These are phyloP conservation scores for Noturus placidus DNA, from an alignment of 2,113 vertebrate genomes.

Conservation along the genomic window DNA sequence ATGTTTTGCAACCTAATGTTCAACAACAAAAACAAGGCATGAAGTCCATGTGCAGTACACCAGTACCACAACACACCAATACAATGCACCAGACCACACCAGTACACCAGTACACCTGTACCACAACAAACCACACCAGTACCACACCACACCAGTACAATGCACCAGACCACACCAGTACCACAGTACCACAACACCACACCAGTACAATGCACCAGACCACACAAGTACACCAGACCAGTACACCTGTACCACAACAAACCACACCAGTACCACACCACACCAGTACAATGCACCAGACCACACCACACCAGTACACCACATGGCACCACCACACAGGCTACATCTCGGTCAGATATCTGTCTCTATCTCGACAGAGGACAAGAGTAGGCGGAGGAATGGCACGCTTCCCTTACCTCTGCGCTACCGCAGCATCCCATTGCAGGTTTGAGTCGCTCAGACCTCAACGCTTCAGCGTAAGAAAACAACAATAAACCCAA, in stretches of 20 bases:
- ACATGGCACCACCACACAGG: background rate
- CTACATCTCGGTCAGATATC: background rate
- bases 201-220: background rate
- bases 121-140: background rate
- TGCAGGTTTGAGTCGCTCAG: conserved; percentile 67
- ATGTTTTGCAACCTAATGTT: conserved; percentile 33
- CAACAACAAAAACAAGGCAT: conserved; percentile 8
- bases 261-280: background rate
- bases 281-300: background rate
- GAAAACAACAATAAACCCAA: conserved; percentile 66
- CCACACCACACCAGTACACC: background rate
- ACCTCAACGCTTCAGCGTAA: conserved; percentile 62
- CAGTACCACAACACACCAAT: background rate
- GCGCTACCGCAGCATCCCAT: conserved; percentile 82
- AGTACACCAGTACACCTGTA: background rate
- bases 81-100: background rate
- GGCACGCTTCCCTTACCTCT: conserved; percentile 69
- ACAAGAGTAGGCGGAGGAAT: background rate
- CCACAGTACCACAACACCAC: too few species aligned
- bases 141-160: too few species aligned
- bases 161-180: background rate
- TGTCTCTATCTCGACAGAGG: background rate
- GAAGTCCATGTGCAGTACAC: background rate
- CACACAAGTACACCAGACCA: background rate
- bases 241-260: background rate